These are phyloP conservation scores for Scaptomyza parva DNA, from an alignment of 2,888 invertebrate genomes.

Conservation along the genomic window DNA sequence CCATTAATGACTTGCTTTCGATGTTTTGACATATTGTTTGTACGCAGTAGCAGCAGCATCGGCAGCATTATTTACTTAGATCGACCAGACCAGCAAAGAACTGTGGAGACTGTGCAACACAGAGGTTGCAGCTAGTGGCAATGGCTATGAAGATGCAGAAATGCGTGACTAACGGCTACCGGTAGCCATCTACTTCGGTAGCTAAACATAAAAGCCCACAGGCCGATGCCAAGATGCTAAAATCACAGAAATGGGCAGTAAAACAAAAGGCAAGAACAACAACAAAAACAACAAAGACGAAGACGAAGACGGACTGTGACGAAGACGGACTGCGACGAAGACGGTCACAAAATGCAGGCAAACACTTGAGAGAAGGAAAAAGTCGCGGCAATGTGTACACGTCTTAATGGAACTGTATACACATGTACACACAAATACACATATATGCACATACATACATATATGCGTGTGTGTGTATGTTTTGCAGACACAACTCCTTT, in stretches of 20 bases:
- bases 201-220: slow-evolving; percentile 71
- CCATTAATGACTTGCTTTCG: slow-evolving; percentile 74
- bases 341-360: slow-evolving; percentile 70
- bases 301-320: slow-evolving; percentile 9
- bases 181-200: slow-evolving; percentile 80
- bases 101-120: slow-evolving; percentile 8
- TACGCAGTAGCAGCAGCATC: slow-evolving; percentile 43
- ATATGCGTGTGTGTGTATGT: neutral
- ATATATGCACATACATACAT: slow-evolving; percentile 9
- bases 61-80: slow-evolving; percentile 60
- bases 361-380: slow-evolving; percentile 73
- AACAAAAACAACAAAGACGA: slow-evolving; percentile 5
- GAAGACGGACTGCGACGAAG: slow-evolving; percentile 26
- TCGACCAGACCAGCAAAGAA: slow-evolving; percentile 33
- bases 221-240: slow-evolving; percentile 62
- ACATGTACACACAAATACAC: slow-evolving; percentile 23
- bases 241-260: slow-evolving; percentile 72
- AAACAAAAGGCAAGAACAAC: slow-evolving; percentile 66
- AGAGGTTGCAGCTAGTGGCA: slow-evolving; percentile 16
- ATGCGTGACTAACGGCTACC: slow-evolving; percentile 82
- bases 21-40: slow-evolving; percentile 73
- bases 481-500: slow-evolving; percentile 35
- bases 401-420: slow-evolving; percentile 84
- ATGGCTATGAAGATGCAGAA: slow-evolving; percentile 71
- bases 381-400: slow-evolving; percentile 83